Percentiles rank a stretch among this genome's conserved stretches.
These are phyloP conservation scores for Gila orcuttii DNA, from an alignment of 2,113 vertebrate species.

Conservation along the genomic window DNA sequence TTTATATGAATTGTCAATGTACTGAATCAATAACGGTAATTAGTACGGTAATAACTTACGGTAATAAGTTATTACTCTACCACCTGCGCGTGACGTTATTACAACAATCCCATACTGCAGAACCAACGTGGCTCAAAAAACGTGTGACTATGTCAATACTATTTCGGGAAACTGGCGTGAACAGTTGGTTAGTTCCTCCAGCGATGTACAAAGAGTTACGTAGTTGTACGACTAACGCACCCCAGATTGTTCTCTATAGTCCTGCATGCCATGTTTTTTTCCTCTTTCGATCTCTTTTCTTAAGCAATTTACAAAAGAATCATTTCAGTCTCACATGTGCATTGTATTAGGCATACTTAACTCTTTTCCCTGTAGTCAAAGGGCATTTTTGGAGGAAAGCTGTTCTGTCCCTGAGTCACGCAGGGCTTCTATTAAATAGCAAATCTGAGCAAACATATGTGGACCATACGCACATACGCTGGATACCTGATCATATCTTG, in stretches of 20 bases:
- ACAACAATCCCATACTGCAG: neutral
- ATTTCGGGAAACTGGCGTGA: neutral
- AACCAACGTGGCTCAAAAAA: no score
- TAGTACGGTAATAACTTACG: no score
- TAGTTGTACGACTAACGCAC: neutral
- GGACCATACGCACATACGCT: constrained; percentile 51
- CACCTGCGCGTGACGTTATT: neutral
- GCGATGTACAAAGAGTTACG: neutral
- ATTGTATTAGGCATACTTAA: constrained; percentile 44
- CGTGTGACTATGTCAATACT: no score
- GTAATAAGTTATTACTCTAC: neutral
- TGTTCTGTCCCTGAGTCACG: constrained; percentile 55
- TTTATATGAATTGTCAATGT: neutral
- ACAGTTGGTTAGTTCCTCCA: neutral
- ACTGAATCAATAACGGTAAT: no score
- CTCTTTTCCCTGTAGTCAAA: constrained; percentile 45
- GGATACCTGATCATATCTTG: constrained; percentile 57
- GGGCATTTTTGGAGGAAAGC: constrained; percentile 37
- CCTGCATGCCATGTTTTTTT: neutral
- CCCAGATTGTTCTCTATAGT: neutral
- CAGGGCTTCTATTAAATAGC: constrained; percentile 37
- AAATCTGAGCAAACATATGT: constrained; percentile 57
- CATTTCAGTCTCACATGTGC: constrained; percentile 37
- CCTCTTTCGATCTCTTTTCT: neutral
- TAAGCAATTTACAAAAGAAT: constrained; percentile 2